Conservation (phyloP, 1,140 invertebrate species). For the Vollenhovia emeryi region DNA sequence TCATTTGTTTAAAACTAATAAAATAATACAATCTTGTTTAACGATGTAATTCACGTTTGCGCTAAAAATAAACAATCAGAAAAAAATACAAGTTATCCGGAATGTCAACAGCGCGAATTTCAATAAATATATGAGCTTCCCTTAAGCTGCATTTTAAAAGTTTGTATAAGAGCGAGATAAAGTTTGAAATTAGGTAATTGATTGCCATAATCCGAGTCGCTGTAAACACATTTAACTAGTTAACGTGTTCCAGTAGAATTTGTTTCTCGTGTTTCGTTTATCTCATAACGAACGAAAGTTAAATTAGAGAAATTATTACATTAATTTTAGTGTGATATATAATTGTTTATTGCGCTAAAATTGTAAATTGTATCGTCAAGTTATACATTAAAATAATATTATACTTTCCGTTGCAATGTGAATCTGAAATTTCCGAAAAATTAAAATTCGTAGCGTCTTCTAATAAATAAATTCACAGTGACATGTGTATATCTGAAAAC, state of each 20-base stretch:
- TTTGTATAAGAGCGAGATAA: not conserved
- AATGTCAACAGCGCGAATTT: not conserved
- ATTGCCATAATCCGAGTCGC: not conserved
- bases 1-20: not conserved
- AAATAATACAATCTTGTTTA: not conserved
- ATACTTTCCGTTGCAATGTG: not conserved
- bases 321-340: no score
- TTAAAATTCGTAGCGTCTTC: not conserved
- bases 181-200: not conserved
- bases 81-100: not conserved
- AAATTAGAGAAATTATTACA: not conserved
- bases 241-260: not conserved
- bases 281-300: not conserved
- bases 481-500: not conserved
- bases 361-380: not conserved
- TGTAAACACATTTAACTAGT: not conserved
- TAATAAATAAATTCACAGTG: not conserved
- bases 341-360: not conserved
- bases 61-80: not conserved
- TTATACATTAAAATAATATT: not conserved
- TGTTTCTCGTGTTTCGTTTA: not conserved
- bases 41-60: not conserved
- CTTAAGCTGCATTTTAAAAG: not conserved
- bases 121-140: not conserved
- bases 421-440: not conserved